These are phyloP conservation scores for Copidosoma aretas DNA, from an alignment of 2,888 invertebrate species.

Conservation along the genomic window DNA sequence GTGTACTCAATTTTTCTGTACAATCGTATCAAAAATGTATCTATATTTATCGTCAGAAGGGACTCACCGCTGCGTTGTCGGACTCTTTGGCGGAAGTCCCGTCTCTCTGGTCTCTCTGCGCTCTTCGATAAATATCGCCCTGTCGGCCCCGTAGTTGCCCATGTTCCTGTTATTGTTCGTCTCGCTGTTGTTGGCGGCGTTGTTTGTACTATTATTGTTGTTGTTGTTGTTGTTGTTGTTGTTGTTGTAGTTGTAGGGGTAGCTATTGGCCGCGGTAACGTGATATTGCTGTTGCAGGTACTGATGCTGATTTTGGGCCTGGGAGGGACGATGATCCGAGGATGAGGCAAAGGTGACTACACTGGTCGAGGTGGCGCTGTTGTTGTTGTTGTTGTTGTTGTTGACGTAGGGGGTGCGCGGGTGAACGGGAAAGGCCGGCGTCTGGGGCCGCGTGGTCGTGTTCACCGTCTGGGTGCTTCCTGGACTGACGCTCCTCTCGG, in stretches of 20 bases:
- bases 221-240: slow-evolving; percentile 47
- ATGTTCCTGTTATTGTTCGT: slow-evolving; percentile 49
- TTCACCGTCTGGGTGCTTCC: slow-evolving; percentile 57
- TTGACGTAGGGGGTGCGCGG: slow-evolving; percentile 88
- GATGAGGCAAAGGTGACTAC: not conserved
- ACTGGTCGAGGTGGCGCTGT: slow-evolving; percentile 20
- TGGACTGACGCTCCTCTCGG: slow-evolving; percentile 66
- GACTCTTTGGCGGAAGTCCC: slow-evolving; percentile 82
- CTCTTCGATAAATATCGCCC: slow-evolving; percentile 59
- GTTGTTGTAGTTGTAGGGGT: slow-evolving; percentile 51
- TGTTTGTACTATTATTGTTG: slow-evolving; percentile 45
- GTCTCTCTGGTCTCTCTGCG: slow-evolving; percentile 58
- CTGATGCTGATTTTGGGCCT: slow-evolving; percentile 2
- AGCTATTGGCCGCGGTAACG: slow-evolving; percentile 33
- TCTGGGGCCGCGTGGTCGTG: slow-evolving; percentile 75
- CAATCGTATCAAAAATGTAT: no score
- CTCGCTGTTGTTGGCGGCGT: slow-evolving; percentile 38
- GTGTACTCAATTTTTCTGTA: no score
- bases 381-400: slow-evolving; percentile 63
- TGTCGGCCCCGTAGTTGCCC: slow-evolving; percentile 51
- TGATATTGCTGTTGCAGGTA: slow-evolving; percentile 13
- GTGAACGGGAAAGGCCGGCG: slow-evolving; percentile 92
- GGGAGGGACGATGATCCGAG: not conserved
- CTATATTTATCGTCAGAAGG: no score
- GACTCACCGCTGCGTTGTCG: slow-evolving; percentile 72